Conservation (phyloP, 1,140 invertebrate species). For the Drosophila novamexicana region DNA sequence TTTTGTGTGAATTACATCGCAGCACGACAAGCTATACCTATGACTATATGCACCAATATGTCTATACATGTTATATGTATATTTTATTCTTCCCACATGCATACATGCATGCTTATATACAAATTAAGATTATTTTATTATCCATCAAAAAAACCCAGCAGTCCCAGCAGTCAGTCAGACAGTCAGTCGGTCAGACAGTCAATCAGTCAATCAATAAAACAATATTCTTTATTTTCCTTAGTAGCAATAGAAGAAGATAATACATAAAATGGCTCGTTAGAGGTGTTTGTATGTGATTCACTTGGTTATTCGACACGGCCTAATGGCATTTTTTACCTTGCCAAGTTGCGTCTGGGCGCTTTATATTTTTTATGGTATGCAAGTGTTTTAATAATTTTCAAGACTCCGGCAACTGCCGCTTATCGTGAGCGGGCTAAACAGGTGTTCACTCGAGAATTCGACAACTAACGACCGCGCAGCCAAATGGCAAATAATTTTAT, state of each 20-base stretch:
- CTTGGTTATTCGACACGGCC: background rate
- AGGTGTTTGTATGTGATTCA: background rate
- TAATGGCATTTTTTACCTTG: conserved; percentile 5
- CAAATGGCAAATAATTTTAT: conserved; percentile 7
- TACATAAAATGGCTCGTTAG: background rate
- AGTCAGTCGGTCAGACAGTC: background rate
- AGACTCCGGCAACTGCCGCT: conserved; percentile 20
- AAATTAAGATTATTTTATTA: too few species aligned
- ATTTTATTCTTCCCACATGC: too few species aligned
- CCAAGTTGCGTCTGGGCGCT: background rate
- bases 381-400: conserved; percentile 41
- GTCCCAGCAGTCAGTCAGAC: too few species aligned
- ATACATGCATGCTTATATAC: too few species aligned
- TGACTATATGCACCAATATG: too few species aligned
- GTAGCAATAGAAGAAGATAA: background rate
- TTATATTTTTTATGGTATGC: conserved; percentile 44
- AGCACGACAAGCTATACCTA: too few species aligned
- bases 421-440: conserved; percentile 42
- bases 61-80: too few species aligned
- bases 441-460: conserved; percentile 51
- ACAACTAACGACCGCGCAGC: conserved; percentile 5
- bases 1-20: too few species aligned
- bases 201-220: background rate
- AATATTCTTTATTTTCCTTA: too few species aligned
- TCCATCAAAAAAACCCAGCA: too few species aligned